Conservation (phyloP, 2,113 vertebrate genomes). For the Sebastes schlegelii region DNA sequence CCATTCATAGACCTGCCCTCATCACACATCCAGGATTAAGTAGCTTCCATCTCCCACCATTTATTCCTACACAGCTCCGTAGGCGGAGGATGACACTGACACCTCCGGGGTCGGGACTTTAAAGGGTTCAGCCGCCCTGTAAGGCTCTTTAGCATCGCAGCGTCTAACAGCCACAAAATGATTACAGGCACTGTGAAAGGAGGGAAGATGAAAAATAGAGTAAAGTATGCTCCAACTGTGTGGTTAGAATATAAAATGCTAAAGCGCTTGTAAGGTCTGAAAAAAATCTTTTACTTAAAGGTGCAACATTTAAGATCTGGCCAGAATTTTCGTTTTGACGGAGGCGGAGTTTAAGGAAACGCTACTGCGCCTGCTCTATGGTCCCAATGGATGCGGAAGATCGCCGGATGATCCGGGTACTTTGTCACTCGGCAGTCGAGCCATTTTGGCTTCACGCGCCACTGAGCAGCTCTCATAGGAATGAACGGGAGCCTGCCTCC, state of each 20-base stretch:
- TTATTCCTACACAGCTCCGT: neutral
- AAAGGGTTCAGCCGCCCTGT: neutral
- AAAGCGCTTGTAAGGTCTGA: neutral
- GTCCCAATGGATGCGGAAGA: too few species aligned
- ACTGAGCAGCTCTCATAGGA: too few species aligned
- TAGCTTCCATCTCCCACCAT: neutral
- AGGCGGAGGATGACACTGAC: constrained; percentile 7
- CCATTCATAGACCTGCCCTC: constrained; percentile 1
- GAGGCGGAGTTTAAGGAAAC: too few species aligned
- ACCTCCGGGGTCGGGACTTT: constrained; percentile 11
- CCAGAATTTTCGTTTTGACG: too few species aligned
- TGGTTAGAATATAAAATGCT: neutral
- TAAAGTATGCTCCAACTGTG: neutral
- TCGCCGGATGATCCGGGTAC: too few species aligned
- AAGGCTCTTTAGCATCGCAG: neutral
- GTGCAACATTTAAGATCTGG: too few species aligned
- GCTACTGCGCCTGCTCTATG: too few species aligned
- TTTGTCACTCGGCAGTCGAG: too few species aligned
- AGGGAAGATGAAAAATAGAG: neutral
- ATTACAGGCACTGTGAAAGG: constrained; percentile 12
- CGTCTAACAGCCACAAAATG: neutral
- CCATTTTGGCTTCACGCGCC: too few species aligned
- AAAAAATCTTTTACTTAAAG: neutral
- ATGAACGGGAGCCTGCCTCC: too few species aligned
- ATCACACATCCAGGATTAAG: constrained; percentile 11